Evolutionary conservation across 1,140 invertebrate genomes (phyloP).

Genomic region (Bactericera cockerelli): DNA sequence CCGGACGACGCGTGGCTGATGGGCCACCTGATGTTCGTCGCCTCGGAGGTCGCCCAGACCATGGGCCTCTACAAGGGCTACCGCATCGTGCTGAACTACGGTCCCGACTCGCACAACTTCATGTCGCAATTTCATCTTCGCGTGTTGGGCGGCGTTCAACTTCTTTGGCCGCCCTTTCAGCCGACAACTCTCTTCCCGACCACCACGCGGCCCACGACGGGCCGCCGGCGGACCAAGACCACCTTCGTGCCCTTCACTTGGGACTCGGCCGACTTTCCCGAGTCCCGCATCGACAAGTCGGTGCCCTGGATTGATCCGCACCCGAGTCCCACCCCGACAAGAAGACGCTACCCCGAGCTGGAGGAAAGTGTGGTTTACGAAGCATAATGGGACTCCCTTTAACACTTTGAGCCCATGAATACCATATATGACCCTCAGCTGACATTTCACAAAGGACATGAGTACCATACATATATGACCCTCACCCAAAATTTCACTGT

Average conservation of each 20-base stretch:
- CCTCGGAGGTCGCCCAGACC: background rate
- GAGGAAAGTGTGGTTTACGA: no score
- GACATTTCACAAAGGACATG: no score
- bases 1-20: background rate
- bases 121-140: background rate
- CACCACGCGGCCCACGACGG: background rate
- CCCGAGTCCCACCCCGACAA: no score
- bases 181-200: background rate
- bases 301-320: no score
- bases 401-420: no score
- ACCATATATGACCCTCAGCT: no score
- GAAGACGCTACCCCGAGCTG: no score
- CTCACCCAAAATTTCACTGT: no score
- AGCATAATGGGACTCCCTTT: no score
- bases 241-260: background rate
- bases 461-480: no score
- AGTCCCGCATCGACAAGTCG: background rate
- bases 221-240: background rate
- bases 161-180: background rate
- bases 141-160: background rate
- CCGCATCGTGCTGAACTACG: slow-evolving; percentile 3
- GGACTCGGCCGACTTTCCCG: background rate
- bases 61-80: slow-evolving; percentile 3
- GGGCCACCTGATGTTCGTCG: background rate
- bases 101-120: background rate